phyloP scores from a whole-genome alignment of 2,797 vertebrate genomes.

The Cirrhinus molitorella region DNA sequence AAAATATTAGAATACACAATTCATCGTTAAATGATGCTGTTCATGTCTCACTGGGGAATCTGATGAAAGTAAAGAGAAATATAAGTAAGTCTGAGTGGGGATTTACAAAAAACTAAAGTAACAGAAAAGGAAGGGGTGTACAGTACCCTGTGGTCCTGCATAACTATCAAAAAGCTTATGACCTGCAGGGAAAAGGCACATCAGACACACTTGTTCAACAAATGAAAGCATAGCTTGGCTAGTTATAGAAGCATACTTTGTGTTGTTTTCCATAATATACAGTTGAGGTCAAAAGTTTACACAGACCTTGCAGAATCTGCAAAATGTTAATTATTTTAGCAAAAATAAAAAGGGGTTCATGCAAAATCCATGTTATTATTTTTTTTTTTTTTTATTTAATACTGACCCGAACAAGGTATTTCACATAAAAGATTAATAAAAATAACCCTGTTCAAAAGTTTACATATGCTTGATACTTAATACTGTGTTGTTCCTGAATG shows the following conservation, averaged over 20 bases:
- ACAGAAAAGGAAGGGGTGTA: neutral
- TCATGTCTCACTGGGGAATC: neutral
- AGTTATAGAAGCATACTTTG: neutral
- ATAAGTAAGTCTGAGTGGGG: neutral
- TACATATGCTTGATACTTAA: too few relatives aligned
- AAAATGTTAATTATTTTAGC: too few relatives aligned
- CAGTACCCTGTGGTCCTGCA: neutral
- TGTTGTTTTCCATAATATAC: neutral
- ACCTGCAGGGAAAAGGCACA: neutral
- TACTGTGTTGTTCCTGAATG: too few relatives aligned
- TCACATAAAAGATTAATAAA: too few relatives aligned
- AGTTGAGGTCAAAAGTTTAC: too few relatives aligned
- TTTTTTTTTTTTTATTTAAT: too few relatives aligned
- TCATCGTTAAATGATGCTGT: accelerated
- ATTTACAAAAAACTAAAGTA: neutral
- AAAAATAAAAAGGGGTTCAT: too few relatives aligned
- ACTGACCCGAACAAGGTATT: too few relatives aligned
- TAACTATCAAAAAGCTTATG: too few relatives aligned
- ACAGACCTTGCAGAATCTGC: too few relatives aligned
- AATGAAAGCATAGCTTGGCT: neutral
- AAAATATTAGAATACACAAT: neutral
- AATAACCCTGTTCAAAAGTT: too few relatives aligned
- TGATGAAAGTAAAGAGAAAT: neutral
- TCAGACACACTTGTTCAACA: neutral
- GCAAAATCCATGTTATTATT: too few relatives aligned